Base-by-base conservation (phyloP, 2,797 vertebrate genomes). In the Chiroxiphia lanceolata region DNA sequence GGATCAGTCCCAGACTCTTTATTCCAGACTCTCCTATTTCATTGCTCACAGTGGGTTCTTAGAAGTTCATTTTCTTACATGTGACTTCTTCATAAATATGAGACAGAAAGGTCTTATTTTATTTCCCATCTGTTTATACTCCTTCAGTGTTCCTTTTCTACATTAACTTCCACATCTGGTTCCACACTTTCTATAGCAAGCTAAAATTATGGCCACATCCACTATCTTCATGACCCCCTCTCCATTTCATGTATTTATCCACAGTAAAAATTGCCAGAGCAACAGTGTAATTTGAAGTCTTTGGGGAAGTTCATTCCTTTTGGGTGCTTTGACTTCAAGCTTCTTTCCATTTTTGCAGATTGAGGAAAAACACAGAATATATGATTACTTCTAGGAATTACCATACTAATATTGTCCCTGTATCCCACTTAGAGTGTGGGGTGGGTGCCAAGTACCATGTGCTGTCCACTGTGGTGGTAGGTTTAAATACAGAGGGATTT, bases 91-190 rank as follows among this genome's bases (percentile, higher is more conserved):
- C 93, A 90, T 92, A 95, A 93, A 95, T 92, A 92, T 57, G 64
- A 95, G 90, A 84, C 68, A 95, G 93, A 95, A 95, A 95, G 89
- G 64, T 87, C 90, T 94, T 95, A 78, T 86, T 96, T 96, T 96
- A 96, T 90, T 93, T 16, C 4, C 92, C 92, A 95, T 95, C 93
- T 96, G 95, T 93, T 96, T 96, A 90, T 94, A 84, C 74, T 95
- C 64, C 70, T 84, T 87, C 70, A 87, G 13, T 36, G 64, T 80
- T 92, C 51, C 71, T 89, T 81, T 93, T 81, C 71, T 90, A 89
- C 74, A 87, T 92, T 90, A 94, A 89, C 67, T 89, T 94, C n/a
- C 51, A 96, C 93, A 95, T 96, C 92, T 96, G 94, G 83, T 94
- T 90, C 83, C 56, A 64, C 70, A 74, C 51, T 89, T 93, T 74